Evolutionary conservation across 1,140 invertebrate species (phyloP), one percentile per base, ranked within the genome.

Genomic region (Schlechtendalia chinensis): DNA sequence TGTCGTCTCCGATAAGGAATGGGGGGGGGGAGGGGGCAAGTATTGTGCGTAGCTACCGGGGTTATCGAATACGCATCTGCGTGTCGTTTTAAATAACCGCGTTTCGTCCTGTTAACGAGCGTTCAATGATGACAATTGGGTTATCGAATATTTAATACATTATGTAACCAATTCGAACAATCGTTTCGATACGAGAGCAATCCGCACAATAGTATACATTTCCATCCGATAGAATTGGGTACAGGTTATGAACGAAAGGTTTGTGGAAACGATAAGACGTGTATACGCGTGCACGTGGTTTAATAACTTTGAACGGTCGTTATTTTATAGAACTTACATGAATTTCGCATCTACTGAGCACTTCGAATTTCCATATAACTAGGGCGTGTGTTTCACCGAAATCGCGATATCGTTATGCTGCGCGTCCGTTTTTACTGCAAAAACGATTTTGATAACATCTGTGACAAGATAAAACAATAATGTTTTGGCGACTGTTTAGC

Each of bases 281-380:
- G 19, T 45, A 67, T 22, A n/a, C 12, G 45, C 45, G 8, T 56
- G n/a, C 19, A 5, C 4, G 19, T 5, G 19, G 63, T 39, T 67
- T 45, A 67, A 67, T 67, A 67, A 67, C 32, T 67, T 39, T 45
- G n/a, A 67, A 67, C 39, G n/a, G 45, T 67, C n/a, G 63, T n/a
- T n/a, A 67, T 45, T 45, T 67, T 67, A 67, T 45, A n/a, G n/a
- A 67, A 67, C 45, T 67, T 67, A 67, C 63, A 67, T 67, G 45
- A 67, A 45, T 67, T 67, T 45, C 65, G n/a, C 11, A 16, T 47
- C 19, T 67, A 67, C 12, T 67, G 19, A 19, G n/a, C n/a, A 67
- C n/a, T 67, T 67, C n/a, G 19, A 67, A 67, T 67, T 67, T 67
- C 39, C n/a, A 45, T 67, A 67, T 45, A 19, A 67, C n/a, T 45